Evolutionary conservation across 2,888 invertebrate species (phyloP), one percentile per base, ranked within the genome.

Genomic region (Morinoia aosen): DNA sequence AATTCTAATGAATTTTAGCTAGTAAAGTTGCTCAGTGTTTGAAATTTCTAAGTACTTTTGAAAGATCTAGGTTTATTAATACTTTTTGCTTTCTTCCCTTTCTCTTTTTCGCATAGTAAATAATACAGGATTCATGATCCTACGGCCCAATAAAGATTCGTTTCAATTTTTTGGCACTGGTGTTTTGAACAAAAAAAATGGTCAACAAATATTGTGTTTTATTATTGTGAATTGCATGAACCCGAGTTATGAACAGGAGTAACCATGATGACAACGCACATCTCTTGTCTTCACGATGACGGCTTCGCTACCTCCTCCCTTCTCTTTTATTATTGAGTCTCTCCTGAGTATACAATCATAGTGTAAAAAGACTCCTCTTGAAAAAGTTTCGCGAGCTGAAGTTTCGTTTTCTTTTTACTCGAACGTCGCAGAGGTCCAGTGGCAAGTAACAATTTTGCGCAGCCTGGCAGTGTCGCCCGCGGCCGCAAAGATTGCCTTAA

Each of bases 401-500:
- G 40, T 33, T 76, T 76, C 76, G 76, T 76, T 76, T 76, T 76
- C 40, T 90, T 90, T 48, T 90, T 90, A 14, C 57, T 19, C 57
- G 93, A 93, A 56, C 57, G 33, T 39, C 57, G 58, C 93, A 57
- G 93, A 10, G n/a, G 93, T 90, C 48, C 93, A 48, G 56, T 93
- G 93, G 93, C 93, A 93, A 93, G 93, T 93, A 57, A 48, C 57
- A 93, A 93, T 93, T 93, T 93, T 93, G 93, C n/a, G n/a, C 93
- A n/a, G 57, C 57, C 40, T 39, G 25, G 40, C 90, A 40, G 90
- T 16, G 90, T 90, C 12, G 40, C 90, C 90, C 33, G 93, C 19
- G 57, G 93, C 57, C 93, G 19, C n/a, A 19, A 93, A 19, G 93
- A 57, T 57, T 93, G 93, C 57, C 57, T 39, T 93, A 93, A 93